Base-by-base conservation (phyloP, 2,888 invertebrate genomes). In the Beris morrisii region DNA sequence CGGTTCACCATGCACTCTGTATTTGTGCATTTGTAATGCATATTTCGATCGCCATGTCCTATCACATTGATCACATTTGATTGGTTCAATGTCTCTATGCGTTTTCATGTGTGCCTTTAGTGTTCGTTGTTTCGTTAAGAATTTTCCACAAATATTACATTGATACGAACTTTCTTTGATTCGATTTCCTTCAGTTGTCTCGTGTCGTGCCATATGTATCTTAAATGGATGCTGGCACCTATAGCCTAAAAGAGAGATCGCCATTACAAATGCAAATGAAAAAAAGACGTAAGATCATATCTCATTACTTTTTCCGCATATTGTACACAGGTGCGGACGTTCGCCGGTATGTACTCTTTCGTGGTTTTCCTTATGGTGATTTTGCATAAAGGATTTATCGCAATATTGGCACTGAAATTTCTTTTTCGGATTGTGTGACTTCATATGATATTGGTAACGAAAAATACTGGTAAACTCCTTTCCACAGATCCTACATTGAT, bases 331-430 rank as follows among this genome's bases (percentile, higher is more conserved):
- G 64, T 59, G 67, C 4, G 67, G 67, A 9, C 59, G 48, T 28
- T 50, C 22, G 0, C 66, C 66, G 0, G 69, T 69, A 52, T 69
- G 69, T 5, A 53, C 57, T n/a, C 59, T 54, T 52, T 69, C 69
- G 53, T 69, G 69, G 30, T 67, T 64, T 12, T 64, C 9, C 44
- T 66, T 31, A 30, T 67, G 67, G 59, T 67, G 67, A 32, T 61
- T 59, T 28, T 69, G 69, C 45, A 69, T 53, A 46, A 67, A 69
- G 6, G 67, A 67, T 56, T 69, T 69, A 52, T 67, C 66, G 56
- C 69, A 69, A 43, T 52, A 69, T 64, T 69, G 64, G 31, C 69
- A 69, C 53, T 69, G 63, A 50, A 64, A 69, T 43, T 66, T 66
- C 48, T 67, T 69, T 30, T 66, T 66, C 5, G 64, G 54, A 50